Evolutionary conservation across 2,113 vertebrate species (phyloP), one percentile per base, ranked within the genome.

Genomic region (Spermophilus dauricus): DNA sequence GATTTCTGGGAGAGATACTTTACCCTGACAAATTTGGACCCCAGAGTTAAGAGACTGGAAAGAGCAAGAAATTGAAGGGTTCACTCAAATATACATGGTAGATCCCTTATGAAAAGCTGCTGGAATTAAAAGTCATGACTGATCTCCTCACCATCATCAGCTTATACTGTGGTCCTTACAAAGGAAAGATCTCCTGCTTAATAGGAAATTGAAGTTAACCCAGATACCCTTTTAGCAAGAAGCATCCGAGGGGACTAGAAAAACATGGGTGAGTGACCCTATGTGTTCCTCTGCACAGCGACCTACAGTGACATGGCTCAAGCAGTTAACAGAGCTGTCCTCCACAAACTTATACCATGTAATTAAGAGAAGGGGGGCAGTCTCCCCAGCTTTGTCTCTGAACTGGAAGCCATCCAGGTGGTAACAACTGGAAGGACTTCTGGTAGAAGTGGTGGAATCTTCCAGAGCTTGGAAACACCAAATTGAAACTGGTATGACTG

Each of bases 391-490:
- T 67, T 89, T 65, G 94, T 87, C 70, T 67, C 70, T 32, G 42
- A 86, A 96, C 51, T 87, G 91, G 82, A 89, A 61, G 70, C 77
- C 56, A 69, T 81, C 56, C 1, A 8, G 4, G 45, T 53, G 61
- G 51, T 58, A 77, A 96, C 77, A 80, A 92, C 93, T n/a, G 53
- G 84, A 39, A 95, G 30, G 61, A 42, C 90, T 93, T 45, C 56
- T 96, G 95, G 94, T 96, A 95, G 42, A 70, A 87, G 51, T 26
- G 28, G 84, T 63, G 58, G 82, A 48, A 80, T 89, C 94, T 94
- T 91, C 90, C 48, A n/a, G 94, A 92, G 81, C 87, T 90, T 34
- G 0, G 83, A 97, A 97, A 73, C 86, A 86, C 85, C 94, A 88
- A 37, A 77, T 30, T 20, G 76, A 96, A 82, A 56, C 51, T 12